phyloP scores from a whole-genome alignment of 2,888 invertebrate genomes.

The Leptopilina syphax region DNA sequence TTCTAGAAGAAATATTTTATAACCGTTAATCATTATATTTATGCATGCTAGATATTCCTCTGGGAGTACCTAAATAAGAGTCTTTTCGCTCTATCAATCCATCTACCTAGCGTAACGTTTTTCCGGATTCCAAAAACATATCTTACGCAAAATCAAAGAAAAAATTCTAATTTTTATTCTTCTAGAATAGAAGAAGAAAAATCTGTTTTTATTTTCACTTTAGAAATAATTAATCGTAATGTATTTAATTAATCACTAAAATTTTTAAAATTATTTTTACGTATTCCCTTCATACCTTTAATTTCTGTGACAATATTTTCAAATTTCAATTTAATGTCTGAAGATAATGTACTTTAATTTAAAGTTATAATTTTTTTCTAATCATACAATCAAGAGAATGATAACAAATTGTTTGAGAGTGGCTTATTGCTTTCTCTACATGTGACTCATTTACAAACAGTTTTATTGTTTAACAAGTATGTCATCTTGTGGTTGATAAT shows the following conservation, averaged over 20 bases:
- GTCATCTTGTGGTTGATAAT: background rate
- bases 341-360: background rate
- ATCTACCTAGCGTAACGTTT: slow-evolving; percentile 35
- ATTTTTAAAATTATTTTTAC: too few species aligned
- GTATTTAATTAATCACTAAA: background rate
- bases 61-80: slow-evolving; percentile 15
- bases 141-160: background rate
- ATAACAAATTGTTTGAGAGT: background rate
- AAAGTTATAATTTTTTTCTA: background rate
- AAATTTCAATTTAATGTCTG: background rate
- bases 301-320: background rate
- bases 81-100: slow-evolving; percentile 37
- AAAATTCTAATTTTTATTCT: background rate
- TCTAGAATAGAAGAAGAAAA: too few species aligned
- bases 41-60: slow-evolving; percentile 32
- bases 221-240: background rate
- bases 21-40: slow-evolving; percentile 36
- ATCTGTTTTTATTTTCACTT: too few species aligned
- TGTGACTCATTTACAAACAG: slow-evolving; percentile 7
- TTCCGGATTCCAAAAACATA: slow-evolving; percentile 38
- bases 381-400: background rate
- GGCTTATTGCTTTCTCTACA: background rate
- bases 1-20: slow-evolving; percentile 34
- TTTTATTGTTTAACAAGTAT: slow-evolving; percentile 5
- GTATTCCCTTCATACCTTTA: background rate